These are phyloP conservation scores for Heloderma charlesbogerti DNA, from an alignment of 2,113 vertebrate genomes.

Conservation along the genomic window DNA sequence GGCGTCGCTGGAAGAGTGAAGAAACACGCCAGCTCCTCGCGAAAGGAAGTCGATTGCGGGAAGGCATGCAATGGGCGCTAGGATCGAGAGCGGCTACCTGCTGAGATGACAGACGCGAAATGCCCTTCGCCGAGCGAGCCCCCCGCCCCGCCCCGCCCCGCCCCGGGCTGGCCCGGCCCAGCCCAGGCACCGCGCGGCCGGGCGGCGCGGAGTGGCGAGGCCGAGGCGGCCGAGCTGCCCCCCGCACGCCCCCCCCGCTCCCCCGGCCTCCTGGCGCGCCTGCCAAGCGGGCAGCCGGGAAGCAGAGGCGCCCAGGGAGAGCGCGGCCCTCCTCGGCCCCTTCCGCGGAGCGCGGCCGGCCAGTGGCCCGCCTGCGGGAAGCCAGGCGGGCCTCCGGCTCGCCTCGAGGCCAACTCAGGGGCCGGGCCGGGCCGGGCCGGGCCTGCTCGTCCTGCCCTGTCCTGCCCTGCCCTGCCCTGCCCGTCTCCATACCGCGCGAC, in stretches of 20 bases:
- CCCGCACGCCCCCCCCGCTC: slow-evolving; percentile 34
- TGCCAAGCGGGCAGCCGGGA: neutral
- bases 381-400: slow-evolving; percentile 7
- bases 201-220: slow-evolving; percentile 11
- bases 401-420: too few species aligned
- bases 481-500: slow-evolving; percentile 15
- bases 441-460: neutral
- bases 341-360: slow-evolving; percentile 18
- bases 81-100: neutral
- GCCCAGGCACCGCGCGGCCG: slow-evolving; percentile 42
- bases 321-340: neutral
- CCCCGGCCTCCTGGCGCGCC: neutral
- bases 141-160: slow-evolving; percentile 44
- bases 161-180: too few species aligned
- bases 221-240: slow-evolving; percentile 39
- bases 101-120: slow-evolving; percentile 27
- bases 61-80: neutral
- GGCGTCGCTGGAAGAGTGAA: neutral
- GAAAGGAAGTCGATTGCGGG: neutral
- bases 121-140: slow-evolving; percentile 67
- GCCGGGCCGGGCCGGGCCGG: neutral
- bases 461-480: slow-evolving; percentile 6
- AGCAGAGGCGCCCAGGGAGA: too few species aligned
- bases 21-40: neutral
- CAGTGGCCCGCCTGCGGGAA: neutral